Conservation (phyloP, 2,113 vertebrate species). For the Neogale vison region DNA sequence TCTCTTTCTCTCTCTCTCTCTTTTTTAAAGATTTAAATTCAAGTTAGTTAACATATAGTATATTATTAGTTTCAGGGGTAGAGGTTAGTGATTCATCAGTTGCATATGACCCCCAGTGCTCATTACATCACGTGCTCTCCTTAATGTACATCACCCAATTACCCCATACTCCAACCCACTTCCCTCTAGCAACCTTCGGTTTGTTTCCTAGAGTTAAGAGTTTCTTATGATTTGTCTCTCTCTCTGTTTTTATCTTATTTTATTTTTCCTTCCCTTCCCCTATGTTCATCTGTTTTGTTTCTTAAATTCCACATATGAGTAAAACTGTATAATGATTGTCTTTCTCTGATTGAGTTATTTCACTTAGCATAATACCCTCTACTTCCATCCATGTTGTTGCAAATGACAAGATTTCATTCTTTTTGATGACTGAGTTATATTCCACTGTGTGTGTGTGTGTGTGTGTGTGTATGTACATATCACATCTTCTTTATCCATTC, state of each 20-base stretch:
- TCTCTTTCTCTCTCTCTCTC: neutral
- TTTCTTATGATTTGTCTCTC: neutral
- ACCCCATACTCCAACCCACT: no score
- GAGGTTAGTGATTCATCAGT: neutral
- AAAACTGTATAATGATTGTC: neutral
- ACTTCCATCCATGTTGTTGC: neutral
- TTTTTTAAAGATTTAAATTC: neutral
- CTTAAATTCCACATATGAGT: neutral
- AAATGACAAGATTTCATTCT: no score
- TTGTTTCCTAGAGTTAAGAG: no score
- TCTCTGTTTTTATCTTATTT: neutral
- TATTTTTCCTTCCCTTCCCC: neutral
- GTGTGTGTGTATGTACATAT: no score
- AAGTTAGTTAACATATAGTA: neutral
- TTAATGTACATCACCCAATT: neutral
- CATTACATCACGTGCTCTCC: neutral
- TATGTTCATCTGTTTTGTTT: neutral
- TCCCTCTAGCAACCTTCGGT: no score
- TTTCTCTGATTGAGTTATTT: neutral
- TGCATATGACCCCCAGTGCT: neutral
- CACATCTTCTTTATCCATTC: no score
- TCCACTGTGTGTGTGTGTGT: no score
- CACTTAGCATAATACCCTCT: neutral
- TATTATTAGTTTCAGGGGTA: neutral
- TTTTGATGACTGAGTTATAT: no score